phyloP scores from a whole-genome alignment of 2,888 invertebrate genomes.

The Lycophotia porphyrea region DNA sequence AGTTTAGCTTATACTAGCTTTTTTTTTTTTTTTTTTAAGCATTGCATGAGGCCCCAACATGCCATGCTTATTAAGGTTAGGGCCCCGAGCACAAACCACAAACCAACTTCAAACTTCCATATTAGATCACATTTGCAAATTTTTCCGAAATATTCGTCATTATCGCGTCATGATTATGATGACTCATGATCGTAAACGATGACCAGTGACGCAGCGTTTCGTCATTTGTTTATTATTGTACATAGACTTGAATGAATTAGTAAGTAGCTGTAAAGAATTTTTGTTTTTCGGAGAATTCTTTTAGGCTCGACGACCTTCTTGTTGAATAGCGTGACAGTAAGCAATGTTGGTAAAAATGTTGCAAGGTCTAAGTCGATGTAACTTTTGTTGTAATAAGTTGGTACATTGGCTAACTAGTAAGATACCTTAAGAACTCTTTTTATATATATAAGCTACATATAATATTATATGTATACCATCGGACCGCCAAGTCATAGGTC shows the following conservation, averaged over 20 bases:
- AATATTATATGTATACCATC: no score
- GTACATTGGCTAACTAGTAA: neutral
- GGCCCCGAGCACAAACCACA: neutral
- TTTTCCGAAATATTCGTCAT: slow-evolving; percentile 19
- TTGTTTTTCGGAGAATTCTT: neutral
- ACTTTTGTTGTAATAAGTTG: neutral
- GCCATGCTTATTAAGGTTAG: no score
- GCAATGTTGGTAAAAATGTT: neutral
- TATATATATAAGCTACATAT: no score
- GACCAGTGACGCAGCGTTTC: slow-evolving; percentile 17
- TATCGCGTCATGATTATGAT: slow-evolving; percentile 26
- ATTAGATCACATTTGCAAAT: neutral
- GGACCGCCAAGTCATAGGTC: no score
- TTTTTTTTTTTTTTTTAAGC: no score
- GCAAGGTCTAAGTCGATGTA: slow-evolving; percentile 3
- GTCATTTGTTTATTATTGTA: slow-evolving; percentile 46
- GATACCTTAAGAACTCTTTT: no score
- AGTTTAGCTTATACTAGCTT: no score
- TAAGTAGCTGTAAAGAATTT: neutral
- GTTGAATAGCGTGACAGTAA: neutral
- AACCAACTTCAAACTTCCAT: neutral
- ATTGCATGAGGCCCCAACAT: no score
- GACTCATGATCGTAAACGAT: slow-evolving; percentile 29
- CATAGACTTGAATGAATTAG: slow-evolving; percentile 11
- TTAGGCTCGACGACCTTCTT: neutral